Evolutionary conservation across 1,140 invertebrate genomes (phyloP), one percentile per base, ranked within the genome.

Genomic region (Camponotus vicinus): DNA sequence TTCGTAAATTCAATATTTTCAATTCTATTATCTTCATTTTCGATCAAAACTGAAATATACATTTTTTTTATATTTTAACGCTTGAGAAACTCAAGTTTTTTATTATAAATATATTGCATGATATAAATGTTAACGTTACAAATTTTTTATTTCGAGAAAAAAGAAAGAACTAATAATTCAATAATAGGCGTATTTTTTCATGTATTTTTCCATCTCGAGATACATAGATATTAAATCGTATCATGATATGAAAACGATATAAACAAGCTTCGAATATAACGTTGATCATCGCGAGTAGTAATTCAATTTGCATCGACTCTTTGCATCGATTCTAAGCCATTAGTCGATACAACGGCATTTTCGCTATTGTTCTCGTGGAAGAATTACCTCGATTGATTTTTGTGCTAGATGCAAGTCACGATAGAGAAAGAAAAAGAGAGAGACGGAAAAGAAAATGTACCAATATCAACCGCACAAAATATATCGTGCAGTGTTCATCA

Each of bases 331-430:
- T 80, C 63, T 21, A 1, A 42, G 34, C 32, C 18, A 52, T 66
- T 78, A 61, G 15, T 15, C 18, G 57, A 77, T 64, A 27, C 75
- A 79, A 86, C 64, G 86, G 78, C 77, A 59, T 18, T 86, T 78
- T 64, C 66, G 11, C 21, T 2, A 32, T 64, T 64, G 57, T 21
- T 9, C 7, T 55, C 40, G 69, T 27, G 69, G 76, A 61, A 82
- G 82, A 89, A 88, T 88, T 77, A 76, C 37, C 18, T 27, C 73
- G 70, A 79, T 83, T 86, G 88, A 89, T 89, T 86, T 89, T 83
- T 69, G 55, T 59, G 67, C 64, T 86, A 87, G 32, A 69, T 42
- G 49, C 69, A 18, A 80, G 77, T 73, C 69, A 61, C 67, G 67
- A 82, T 52, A 55, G 63, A 40, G 59, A 42, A 8, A 57, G 21